Evolutionary conservation across 1,140 invertebrate genomes (phyloP).

Genomic region (Lamellibrachia luymesi): DNA sequence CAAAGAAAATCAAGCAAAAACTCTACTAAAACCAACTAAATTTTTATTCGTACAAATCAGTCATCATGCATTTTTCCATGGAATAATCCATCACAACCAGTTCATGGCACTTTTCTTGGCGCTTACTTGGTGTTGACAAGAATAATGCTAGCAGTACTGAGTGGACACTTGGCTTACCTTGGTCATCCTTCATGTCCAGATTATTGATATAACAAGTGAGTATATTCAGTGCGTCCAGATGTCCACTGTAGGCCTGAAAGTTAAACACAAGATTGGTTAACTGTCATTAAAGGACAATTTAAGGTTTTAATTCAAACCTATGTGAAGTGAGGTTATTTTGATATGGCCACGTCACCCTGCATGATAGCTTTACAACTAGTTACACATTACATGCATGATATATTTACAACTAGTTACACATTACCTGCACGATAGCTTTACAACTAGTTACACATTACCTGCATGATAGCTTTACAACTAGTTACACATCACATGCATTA

Average conservation of each 20-base stretch:
- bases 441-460: neutral
- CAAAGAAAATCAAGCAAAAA: no score
- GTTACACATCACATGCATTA: neutral
- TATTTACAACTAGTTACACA: no score
- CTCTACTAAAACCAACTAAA: no score
- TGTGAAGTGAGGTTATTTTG: neutral
- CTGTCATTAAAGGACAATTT: neutral
- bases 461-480: neutral
- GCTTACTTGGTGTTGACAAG: no score
- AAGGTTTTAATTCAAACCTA: neutral
- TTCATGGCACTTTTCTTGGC: no score
- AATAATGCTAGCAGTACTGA: no score
- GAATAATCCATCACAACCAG: no score
- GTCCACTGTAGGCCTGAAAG: conserved; percentile 61
- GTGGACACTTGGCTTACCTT: conserved; percentile 42
- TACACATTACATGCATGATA: no score
- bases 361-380: no score
- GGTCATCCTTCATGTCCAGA: conserved; percentile 61
- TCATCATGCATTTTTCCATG: no score
- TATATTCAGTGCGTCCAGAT: conserved; percentile 59
- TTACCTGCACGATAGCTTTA: no score
- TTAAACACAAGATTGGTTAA: neutral
- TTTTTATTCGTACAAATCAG: no score
- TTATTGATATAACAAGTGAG: conserved; percentile 61
- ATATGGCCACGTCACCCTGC: neutral